Conservation (phyloP, 2,888 invertebrate species). For the Cerastis leucographa region DNA sequence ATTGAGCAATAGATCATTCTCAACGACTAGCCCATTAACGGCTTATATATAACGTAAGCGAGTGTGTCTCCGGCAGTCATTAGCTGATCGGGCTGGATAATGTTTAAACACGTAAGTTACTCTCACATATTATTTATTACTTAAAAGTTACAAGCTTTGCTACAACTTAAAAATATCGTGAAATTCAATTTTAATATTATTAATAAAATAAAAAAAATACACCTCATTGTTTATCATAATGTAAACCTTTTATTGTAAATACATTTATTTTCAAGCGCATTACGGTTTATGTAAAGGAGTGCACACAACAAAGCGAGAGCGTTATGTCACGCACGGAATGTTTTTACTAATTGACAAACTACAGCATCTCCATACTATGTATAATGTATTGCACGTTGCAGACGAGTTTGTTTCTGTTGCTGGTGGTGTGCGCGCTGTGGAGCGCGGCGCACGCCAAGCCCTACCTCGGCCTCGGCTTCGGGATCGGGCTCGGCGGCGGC, state of each 20-base stretch:
- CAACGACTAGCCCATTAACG: conserved; percentile 38
- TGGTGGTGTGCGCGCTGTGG: conserved; percentile 38
- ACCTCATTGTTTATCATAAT: neutral
- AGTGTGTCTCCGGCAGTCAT: conserved; percentile 3
- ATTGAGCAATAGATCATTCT: conserved; percentile 18
- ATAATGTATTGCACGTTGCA: conserved; percentile 28
- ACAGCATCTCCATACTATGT: neutral
- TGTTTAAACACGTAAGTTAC: conserved; percentile 55
- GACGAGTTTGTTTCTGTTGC: conserved; percentile 28
- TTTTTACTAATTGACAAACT: neutral
- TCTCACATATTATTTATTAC: neutral
- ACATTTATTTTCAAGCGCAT: neutral
- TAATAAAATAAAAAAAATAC: neutral
- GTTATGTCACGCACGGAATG: neutral
- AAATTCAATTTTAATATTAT: neutral
- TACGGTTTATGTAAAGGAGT: neutral
- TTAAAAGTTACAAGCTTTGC: neutral
- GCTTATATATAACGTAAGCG: conserved; percentile 42
- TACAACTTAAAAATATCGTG: neutral
- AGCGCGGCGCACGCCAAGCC: conserved; percentile 45
- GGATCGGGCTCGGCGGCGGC: conserved; percentile 24
- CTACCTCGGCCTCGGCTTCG: conserved; percentile 22
- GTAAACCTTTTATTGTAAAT: neutral
- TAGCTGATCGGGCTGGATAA: conserved; percentile 14
- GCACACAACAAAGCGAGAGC: neutral